Percentiles rank a stretch among this genome's conserved stretches.
These are phyloP conservation scores for Genyomyrus donnyi DNA, from an alignment of 2,113 vertebrate species.

Conservation along the genomic window DNA sequence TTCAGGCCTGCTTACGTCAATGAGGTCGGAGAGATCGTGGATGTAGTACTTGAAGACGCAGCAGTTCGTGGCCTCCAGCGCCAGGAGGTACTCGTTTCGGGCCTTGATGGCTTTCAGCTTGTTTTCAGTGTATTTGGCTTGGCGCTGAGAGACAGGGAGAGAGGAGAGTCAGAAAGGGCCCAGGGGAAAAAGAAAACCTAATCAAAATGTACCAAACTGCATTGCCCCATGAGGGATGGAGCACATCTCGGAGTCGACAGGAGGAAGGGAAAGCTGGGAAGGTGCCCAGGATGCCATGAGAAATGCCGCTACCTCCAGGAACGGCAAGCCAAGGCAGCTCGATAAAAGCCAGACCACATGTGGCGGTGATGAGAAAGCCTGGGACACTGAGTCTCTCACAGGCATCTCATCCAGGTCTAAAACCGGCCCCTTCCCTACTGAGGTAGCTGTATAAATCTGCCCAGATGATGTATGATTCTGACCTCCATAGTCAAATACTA, in stretches of 20 bases:
- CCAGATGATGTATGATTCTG: background rate
- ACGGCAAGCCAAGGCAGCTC: background rate
- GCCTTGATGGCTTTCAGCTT: conserved; percentile 95
- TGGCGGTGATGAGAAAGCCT: background rate
- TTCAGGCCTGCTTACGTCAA: conserved; percentile 74
- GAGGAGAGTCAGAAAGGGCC: background rate
- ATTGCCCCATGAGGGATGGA: background rate
- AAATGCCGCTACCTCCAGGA: background rate
- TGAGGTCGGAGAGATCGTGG: conserved; percentile 94
- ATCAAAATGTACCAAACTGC: background rate
- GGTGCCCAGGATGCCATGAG: background rate
- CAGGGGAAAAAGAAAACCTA: background rate
- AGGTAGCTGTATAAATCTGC: background rate
- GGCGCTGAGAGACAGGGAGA: conserved; percentile 65
- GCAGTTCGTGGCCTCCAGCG: conserved; percentile 89
- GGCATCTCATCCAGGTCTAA: background rate
- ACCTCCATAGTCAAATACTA: background rate
- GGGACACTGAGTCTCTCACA: background rate
- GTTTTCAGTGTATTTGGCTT: conserved; percentile 97
- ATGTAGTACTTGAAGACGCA: conserved; percentile 99
- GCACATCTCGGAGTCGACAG: background rate
- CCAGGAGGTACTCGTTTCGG: conserved; percentile 90
- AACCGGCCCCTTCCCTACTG: background rate
- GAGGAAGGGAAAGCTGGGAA: background rate
- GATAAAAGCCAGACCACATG: background rate